Evolutionary conservation across 2,797 vertebrate genomes (phyloP).

Genomic region (Neoniphon sammara): DNA sequence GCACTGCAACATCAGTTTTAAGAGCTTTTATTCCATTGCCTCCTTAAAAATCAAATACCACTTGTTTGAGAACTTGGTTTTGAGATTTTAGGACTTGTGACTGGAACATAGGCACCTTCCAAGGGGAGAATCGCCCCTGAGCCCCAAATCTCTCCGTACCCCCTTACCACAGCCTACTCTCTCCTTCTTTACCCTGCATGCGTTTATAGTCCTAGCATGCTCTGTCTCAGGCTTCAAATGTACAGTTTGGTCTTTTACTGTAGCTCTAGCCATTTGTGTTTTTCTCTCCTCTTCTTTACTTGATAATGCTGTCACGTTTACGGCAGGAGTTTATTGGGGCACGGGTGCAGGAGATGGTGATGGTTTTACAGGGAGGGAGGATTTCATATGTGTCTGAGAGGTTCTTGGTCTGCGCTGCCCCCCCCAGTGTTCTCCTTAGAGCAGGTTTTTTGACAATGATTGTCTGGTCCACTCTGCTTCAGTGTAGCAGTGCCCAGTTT

Average conservation of each 20-base stretch:
- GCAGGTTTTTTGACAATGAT: conserved; percentile 56
- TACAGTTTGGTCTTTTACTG: conserved; percentile 65
- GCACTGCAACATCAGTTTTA: conserved; percentile 50
- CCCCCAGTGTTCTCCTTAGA: conserved; percentile 26
- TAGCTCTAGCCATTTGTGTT: conserved; percentile 61
- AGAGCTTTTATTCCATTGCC: conserved; percentile 34
- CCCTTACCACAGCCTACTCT: conserved; percentile 1
- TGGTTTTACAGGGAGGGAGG: conserved; percentile 15
- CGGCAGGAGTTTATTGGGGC: conserved; percentile 42
- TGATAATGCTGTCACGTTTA: conserved; percentile 58
- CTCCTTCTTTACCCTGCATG: conserved; percentile 66
- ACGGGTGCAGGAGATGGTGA: not conserved
- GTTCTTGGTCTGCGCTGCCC: conserved; percentile 1
- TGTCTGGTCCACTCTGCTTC: conserved; percentile 48
- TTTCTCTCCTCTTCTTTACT: conserved; percentile 51
- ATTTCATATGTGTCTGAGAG: conserved; percentile 19
- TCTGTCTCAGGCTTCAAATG: conserved; percentile 77
- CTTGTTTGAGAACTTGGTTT: conserved; percentile 10
- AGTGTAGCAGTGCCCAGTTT: conserved; percentile 55
- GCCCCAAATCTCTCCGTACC: conserved; percentile 23
- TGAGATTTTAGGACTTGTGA: conserved; percentile 22
- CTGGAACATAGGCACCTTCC: conserved; percentile 21
- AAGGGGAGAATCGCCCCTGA: conserved; percentile 27
- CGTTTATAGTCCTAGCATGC: conserved; percentile 77
- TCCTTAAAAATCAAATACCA: conserved; percentile 3